Evolutionary conservation across 2,888 invertebrate species (phyloP).

Genomic region (Phalera bucephala): DNA sequence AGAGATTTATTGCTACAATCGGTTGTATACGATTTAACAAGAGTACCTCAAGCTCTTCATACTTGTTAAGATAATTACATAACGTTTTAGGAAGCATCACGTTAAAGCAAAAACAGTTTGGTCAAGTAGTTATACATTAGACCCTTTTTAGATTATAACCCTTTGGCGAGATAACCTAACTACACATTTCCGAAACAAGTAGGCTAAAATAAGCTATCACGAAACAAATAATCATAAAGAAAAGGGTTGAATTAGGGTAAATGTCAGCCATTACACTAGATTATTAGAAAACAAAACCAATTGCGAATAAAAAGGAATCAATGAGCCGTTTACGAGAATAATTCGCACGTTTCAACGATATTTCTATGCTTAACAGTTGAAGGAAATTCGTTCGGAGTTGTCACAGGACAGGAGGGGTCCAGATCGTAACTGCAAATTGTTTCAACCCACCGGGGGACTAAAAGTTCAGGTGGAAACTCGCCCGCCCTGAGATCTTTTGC

Average conservation of each 20-base stretch:
- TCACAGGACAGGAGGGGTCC: constrained; percentile 40
- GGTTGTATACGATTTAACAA: no score
- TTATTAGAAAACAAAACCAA: constrained; percentile 30
- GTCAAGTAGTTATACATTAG: no score
- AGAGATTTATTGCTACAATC: no score
- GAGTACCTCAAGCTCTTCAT: no score
- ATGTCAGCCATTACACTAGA: constrained; percentile 28
- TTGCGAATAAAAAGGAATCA: constrained; percentile 21
- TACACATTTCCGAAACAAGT: no score
- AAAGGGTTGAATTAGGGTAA: constrained; percentile 20
- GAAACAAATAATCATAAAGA: constrained; percentile 13
- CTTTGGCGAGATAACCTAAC: no score
- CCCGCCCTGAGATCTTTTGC: constrained; percentile 54
- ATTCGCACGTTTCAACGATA: constrained; percentile 64
- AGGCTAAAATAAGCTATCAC: neutral
- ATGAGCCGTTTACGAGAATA: constrained; percentile 23
- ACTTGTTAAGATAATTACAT: no score
- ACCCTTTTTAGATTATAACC: no score
- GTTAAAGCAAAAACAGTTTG: no score
- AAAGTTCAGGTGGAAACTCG: constrained; percentile 44
- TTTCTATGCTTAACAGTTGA: constrained; percentile 61
- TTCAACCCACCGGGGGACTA: constrained; percentile 52
- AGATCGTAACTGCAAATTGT: constrained; percentile 72
- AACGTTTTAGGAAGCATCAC: no score
- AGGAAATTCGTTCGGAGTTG: constrained; percentile 55